Percentiles rank a stretch among this genome's conserved stretches.
Evolutionary conservation across 2,888 invertebrate species (phyloP).

Genomic region (Flabesymbios commensalis): DNA sequence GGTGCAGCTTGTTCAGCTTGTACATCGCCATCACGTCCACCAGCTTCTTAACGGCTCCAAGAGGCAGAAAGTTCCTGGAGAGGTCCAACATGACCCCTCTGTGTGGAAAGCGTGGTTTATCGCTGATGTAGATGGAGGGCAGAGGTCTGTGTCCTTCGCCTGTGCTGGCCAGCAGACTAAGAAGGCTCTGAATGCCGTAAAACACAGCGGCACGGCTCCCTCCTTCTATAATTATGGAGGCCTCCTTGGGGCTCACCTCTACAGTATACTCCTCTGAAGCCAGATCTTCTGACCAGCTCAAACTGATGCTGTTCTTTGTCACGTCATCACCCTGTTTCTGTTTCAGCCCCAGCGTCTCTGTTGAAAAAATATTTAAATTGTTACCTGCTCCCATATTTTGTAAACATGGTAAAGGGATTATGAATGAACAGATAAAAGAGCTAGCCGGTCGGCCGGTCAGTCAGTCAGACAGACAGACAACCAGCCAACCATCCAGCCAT

Average conservation of each 20-base stretch:
- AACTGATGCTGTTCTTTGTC: too few species aligned
- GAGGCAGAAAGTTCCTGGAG: slow-evolving; percentile 48
- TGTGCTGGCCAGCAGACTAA: slow-evolving; percentile 4
- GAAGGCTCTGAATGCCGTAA: slow-evolving; percentile 27
- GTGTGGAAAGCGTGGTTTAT: slow-evolving; percentile 42
- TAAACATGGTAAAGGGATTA: too few species aligned
- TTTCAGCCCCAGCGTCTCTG: too few species aligned
- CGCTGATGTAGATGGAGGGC: slow-evolving; percentile 12
- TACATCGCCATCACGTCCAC: slow-evolving; percentile 53
- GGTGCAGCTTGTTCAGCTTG: slow-evolving; percentile 55
- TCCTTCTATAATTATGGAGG: slow-evolving; percentile 18
- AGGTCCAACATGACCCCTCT: slow-evolving; percentile 56
- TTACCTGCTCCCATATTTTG: too few species aligned
- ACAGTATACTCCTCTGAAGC: too few species aligned
- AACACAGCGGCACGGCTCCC: slow-evolving; percentile 22
- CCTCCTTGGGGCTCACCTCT: slow-evolving; percentile 12
- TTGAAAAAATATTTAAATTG: too few species aligned
- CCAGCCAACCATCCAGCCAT: too few species aligned
- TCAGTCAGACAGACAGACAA: too few species aligned
- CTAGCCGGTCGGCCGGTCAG: too few species aligned
- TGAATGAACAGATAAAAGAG: too few species aligned
- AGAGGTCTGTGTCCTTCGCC: background rate
- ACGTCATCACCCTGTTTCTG: too few species aligned
- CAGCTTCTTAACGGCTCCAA: slow-evolving; percentile 28
- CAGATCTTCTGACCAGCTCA: too few species aligned